These are phyloP conservation scores for Zaprionus lachaisei DNA, from an alignment of 1,140 invertebrate species.

Conservation along the genomic window DNA sequence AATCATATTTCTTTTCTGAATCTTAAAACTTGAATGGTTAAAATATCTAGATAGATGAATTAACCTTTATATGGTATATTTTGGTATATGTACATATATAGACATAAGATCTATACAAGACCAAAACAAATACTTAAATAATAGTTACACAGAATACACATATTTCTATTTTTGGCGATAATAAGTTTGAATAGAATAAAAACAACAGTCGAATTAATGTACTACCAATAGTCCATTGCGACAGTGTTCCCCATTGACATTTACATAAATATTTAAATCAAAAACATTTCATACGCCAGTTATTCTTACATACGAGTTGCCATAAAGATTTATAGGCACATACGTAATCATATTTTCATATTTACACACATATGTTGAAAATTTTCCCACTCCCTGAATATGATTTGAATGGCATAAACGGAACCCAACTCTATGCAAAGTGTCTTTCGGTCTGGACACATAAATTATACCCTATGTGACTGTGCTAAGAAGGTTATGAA, in stretches of 20 bases:
- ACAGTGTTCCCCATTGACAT: not conserved
- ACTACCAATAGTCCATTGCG: not conserved
- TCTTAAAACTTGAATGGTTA: not conserved
- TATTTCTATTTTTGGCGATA: no score
- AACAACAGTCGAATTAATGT: no score
- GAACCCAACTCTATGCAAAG: slow-evolving; percentile 1
- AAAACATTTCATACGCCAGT: not conserved
- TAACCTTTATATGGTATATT: no score
- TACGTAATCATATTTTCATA: slow-evolving; percentile 6
- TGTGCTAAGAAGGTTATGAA: not conserved
- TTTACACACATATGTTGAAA: slow-evolving; percentile 4
- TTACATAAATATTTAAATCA: slow-evolving; percentile 5
- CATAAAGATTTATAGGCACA: not conserved
- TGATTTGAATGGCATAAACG: not conserved
- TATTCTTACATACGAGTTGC: not conserved
- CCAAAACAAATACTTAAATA: no score
- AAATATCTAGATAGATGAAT: no score
- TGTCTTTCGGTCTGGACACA: not conserved
- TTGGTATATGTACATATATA: no score
- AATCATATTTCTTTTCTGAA: not conserved
- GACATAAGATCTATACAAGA: no score
- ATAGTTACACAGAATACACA: no score
- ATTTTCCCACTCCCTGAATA: not conserved
- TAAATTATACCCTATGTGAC: not conserved
- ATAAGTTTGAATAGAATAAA: no score